Conservation (phyloP, 2,888 invertebrate genomes). For the Drosophila histrio region DNA sequence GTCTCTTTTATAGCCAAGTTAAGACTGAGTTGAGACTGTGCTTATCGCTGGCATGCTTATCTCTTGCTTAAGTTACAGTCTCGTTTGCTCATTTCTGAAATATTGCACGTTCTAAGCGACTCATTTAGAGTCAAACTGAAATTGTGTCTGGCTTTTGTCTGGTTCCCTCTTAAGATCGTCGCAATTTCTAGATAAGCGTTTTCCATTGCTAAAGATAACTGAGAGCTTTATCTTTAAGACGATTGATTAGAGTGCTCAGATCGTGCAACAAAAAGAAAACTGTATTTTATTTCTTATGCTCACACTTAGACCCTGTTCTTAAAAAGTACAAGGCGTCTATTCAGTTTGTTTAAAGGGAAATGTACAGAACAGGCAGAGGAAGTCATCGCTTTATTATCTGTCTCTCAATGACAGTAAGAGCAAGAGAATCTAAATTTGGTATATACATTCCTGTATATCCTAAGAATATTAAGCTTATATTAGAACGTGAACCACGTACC, state of each 20-base stretch:
- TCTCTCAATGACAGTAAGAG: no score
- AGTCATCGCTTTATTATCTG: no score
- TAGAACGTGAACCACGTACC: no score
- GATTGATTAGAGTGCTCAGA: slow-evolving; percentile 47
- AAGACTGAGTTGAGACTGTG: slow-evolving; percentile 6
- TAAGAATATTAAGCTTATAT: no score
- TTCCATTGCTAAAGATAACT: slow-evolving; percentile 24
- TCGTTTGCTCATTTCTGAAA: neutral
- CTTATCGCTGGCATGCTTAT: slow-evolving; percentile 32
- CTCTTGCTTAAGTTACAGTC: slow-evolving; percentile 25
- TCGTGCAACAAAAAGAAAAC: slow-evolving; percentile 49
- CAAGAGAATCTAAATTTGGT: no score
- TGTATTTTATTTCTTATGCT: slow-evolving; percentile 15
- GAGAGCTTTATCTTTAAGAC: slow-evolving; percentile 26
- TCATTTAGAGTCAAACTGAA: slow-evolving; percentile 26
- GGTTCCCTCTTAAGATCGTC: neutral
- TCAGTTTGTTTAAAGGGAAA: no score
- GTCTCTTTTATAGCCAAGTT: slow-evolving; percentile 59
- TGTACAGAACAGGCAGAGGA: no score
- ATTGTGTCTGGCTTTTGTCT: slow-evolving; percentile 39
- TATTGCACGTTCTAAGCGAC: slow-evolving; percentile 38
- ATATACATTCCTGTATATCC: no score
- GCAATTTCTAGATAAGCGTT: slow-evolving; percentile 25
- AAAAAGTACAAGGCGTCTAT: neutral
- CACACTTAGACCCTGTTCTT: neutral